A percentile compares a stretch with the other conserved stretches of the same genome.
phyloP scores from a whole-genome alignment of 2,888 invertebrate genomes.

The Leistus spinibarbis region DNA sequence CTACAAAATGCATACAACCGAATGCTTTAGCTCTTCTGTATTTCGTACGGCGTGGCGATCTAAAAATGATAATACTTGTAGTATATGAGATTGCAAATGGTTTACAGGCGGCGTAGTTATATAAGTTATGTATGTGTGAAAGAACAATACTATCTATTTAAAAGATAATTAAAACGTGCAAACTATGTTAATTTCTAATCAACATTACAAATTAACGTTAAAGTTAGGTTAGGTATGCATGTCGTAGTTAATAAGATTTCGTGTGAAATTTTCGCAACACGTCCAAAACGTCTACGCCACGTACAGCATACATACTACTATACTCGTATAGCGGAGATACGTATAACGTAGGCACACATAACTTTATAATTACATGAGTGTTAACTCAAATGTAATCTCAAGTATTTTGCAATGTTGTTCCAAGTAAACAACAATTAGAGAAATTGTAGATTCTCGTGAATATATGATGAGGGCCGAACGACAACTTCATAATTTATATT shows the following conservation, averaged over 20 bases:
- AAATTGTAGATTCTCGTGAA: no score
- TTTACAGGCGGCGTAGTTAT: no score
- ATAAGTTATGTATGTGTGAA: neutral
- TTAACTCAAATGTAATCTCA: constrained; percentile 7
- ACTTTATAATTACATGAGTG: constrained; percentile 22
- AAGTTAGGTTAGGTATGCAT: neutral
- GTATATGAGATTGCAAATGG: no score
- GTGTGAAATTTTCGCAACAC: neutral
- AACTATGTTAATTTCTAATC: neutral
- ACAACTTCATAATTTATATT: constrained; percentile 24
- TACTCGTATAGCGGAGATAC: neutral
- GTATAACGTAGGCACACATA: neutral
- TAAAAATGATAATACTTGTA: no score
- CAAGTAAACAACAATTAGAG: constrained; percentile 26
- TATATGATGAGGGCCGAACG: no score
- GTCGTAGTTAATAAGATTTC: neutral
- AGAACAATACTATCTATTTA: neutral
- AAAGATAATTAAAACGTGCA: neutral
- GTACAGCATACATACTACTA: neutral
- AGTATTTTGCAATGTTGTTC: constrained; percentile 19
- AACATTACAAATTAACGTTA: neutral
- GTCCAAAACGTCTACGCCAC: neutral
- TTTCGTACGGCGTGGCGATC: no score
- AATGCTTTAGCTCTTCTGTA: no score
- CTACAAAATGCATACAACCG: no score